Base-by-base conservation (phyloP, 2,888 invertebrate species). In the Saturnia japonica region DNA sequence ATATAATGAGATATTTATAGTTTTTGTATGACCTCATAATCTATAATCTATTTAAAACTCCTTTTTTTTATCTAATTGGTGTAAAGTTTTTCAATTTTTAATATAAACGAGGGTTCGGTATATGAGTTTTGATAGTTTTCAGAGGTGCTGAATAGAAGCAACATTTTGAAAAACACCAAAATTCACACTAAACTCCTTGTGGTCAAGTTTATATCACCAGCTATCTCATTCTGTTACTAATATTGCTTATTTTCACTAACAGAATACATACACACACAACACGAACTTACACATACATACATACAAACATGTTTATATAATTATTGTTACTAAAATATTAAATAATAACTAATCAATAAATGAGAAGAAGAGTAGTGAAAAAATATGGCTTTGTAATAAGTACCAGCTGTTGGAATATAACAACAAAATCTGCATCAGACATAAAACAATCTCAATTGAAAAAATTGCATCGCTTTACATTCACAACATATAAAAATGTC, bases 361-460 rank as follows among this genome's bases (percentile, higher is more conserved):
- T 70, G 45, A 34, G 51, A 68, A 51, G 68, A 51, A 71, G 51
- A 68, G 68, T 70, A 70, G 40, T 60, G 60, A 51, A 68, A 60
- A 81, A 78, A 77, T 78, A 85, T 87, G 86, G 85, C 85, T 85
- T 84, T 79, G 72, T 78, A 54, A 54, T 9, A 82, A 77, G 69
- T 74, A 79, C 80, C 78, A 80, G 79, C 75, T 80, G 75, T 79
- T 77, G 74, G 73, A 74, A 54, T 73, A 71, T 71, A 74, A 72
- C 74, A 80, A 85, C 89, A 88, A 88, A 89, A 93, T 89, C 92
- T 93, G 93, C 93, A 93, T 91, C 93, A 92, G 91, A 91, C 90
- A 81, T 72, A 76, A 80, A 84, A 84, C 80, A 82, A 80, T 78
- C 82, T 77, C 78, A 86, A 86, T 87, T 81, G 80, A 85, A 79